Conservation (phyloP, 2,113 vertebrate genomes). For the Eulemur rufifrons region DNA sequence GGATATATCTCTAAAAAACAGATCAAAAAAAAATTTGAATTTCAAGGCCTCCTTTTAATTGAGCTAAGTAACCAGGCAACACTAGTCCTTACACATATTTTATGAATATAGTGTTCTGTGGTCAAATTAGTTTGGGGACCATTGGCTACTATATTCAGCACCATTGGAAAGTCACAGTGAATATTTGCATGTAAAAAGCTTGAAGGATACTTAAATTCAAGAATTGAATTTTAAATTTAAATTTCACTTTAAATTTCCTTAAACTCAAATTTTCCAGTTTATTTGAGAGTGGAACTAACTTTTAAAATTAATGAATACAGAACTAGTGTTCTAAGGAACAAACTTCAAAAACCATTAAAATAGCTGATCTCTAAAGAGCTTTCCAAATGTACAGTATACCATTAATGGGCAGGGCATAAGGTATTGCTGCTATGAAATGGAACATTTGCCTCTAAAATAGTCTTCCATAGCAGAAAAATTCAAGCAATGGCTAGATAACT, state of each 20-base stretch:
- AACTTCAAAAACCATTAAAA: background rate
- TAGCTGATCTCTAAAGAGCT: background rate
- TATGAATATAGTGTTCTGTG: background rate
- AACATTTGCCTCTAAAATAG: background rate
- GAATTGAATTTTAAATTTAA: background rate
- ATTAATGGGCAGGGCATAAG: background rate
- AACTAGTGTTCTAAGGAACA: background rate
- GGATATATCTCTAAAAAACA: background rate
- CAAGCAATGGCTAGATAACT: background rate
- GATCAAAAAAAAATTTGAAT: background rate
- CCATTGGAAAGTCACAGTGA: background rate
- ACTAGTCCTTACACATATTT: background rate
- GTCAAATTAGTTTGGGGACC: background rate
- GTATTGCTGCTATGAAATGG: background rate
- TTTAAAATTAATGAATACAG: background rate
- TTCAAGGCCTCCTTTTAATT: background rate
- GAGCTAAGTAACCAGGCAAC: background rate
- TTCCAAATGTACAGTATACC: background rate
- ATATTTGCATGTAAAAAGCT: background rate
- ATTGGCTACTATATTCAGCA: background rate
- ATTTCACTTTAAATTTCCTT: background rate
- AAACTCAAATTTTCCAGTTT: background rate
- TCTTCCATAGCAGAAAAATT: background rate
- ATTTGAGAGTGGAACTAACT: background rate
- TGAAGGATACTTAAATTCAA: background rate